Evolutionary conservation across 2,113 vertebrate genomes (phyloP), one percentile per base, ranked within the genome.

Genomic region (Isichthys henryi): DNA sequence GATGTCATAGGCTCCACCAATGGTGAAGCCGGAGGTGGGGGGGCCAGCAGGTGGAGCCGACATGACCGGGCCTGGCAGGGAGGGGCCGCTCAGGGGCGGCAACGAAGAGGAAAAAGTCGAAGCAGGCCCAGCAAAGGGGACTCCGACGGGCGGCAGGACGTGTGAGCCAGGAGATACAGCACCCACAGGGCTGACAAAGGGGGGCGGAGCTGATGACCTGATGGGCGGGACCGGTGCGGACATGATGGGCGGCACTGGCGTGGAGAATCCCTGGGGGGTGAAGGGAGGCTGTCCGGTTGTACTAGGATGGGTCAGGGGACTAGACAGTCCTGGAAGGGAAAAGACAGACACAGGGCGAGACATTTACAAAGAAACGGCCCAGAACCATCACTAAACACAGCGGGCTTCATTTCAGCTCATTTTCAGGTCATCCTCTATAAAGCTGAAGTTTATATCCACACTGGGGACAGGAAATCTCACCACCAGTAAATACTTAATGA

Each of bases 1-100:
- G 91, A 99, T 99, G 91, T 99, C 98, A 8, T 98, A 98, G 6
- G 94, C 90, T 9, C 96, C 93, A 50, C 95, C 94, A 49, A 96
- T 56, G 0, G 96, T 96, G 95, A 98, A 98, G 58, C 95, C 96
- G 0, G 97, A 96, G 13, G 94, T 92, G 0, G 97, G 97, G 0
- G 97, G 97, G 52, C 96, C 95, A 0, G 92, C 27, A 1, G 97
- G 94, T 17, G 98, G 96, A 2, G 94, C 91, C 0, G 96, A 56
- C 49, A 95, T 87, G 49, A 91, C 89, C 2, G 95, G 27, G 6
- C 93, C 92, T 0, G 94, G 90, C 2, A 94, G 92, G 87, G 95
- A 48, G 6, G 91, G 49, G 8, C 93, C 84, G 31, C 88, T 17
- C 49, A 88, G 80, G 1, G 94, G 87, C 17, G 94, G 92, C 17